Evolutionary conservation across 2,113 vertebrate genomes (phyloP).

Genomic region (Periophthalmus modestus): DNA sequence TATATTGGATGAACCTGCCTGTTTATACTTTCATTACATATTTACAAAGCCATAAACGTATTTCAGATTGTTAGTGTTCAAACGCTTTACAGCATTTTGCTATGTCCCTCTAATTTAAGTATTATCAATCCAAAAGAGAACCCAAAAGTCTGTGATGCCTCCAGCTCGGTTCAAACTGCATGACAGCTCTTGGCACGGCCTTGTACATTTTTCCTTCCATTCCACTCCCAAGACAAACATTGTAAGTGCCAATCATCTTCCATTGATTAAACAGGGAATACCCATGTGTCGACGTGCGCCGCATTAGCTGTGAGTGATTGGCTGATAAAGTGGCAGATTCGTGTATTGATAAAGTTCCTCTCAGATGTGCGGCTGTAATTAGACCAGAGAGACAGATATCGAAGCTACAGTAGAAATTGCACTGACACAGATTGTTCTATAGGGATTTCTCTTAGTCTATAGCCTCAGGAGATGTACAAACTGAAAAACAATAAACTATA

Average conservation of each 20-base stretch:
- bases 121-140: background rate
- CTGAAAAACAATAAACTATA: slow-evolving; percentile 6
- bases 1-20: background rate
- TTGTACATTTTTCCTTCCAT: background rate
- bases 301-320: slow-evolving; percentile 54
- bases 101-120: background rate
- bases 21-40: background rate
- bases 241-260: slow-evolving; percentile 58
- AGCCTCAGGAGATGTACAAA: background rate
- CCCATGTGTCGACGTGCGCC: slow-evolving; percentile 33
- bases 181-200: background rate
- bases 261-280: slow-evolving; percentile 63
- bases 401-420: slow-evolving; percentile 12
- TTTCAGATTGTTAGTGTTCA: background rate
- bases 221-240: slow-evolving; percentile 40
- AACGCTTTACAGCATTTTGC: background rate
- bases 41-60: background rate
- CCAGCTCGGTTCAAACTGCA: background rate
- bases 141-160: background rate
- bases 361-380: slow-evolving; percentile 38
- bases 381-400: slow-evolving; percentile 22
- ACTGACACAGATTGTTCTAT: background rate
- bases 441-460: slow-evolving; percentile 20
- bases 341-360: slow-evolving; percentile 59
- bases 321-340: slow-evolving; percentile 59